Conservation (phyloP, 2,113 vertebrate genomes). For the Dendropsophus ebraccatus region DNA sequence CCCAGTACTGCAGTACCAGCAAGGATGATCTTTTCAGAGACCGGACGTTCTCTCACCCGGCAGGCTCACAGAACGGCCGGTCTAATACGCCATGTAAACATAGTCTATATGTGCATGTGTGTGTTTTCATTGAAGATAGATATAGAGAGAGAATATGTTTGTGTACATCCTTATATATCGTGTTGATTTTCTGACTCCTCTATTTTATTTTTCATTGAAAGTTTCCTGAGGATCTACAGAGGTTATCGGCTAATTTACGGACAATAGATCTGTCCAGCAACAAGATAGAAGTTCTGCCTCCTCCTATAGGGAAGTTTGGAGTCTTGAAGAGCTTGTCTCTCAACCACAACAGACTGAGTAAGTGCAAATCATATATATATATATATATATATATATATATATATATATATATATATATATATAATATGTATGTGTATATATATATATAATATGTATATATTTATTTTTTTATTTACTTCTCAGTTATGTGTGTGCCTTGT, state of each 20-base stretch:
- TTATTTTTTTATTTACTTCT: too few relatives aligned
- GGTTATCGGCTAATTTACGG: slow-evolving; percentile 85
- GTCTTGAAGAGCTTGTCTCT: slow-evolving; percentile 89
- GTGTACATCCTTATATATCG: too few relatives aligned
- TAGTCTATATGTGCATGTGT: too few relatives aligned
- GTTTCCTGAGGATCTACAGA: slow-evolving; percentile 96
- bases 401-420: too few relatives aligned
- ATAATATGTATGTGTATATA: too few relatives aligned
- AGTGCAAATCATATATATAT: slow-evolving; percentile 58
- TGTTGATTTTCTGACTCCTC: background rate
- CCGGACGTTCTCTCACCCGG: too few relatives aligned
- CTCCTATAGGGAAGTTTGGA: slow-evolving; percentile 84
- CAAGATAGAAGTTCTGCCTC: slow-evolving; percentile 87
- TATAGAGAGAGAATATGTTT: background rate
- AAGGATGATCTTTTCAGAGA: too few relatives aligned
- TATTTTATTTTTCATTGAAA: slow-evolving; percentile 63
- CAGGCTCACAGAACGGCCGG: too few relatives aligned
- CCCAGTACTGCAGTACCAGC: too few relatives aligned
- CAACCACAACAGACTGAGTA: slow-evolving; percentile 91
- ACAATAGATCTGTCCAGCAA: slow-evolving; percentile 93
- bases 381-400: background rate
- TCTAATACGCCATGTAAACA: too few relatives aligned
- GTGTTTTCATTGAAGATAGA: background rate
- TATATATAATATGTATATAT: too few relatives aligned
- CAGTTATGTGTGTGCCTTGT: too few relatives aligned